Percentiles rank a stretch among this genome's conserved stretches.
Conservation (phyloP, 2,888 invertebrate genomes). For the Tachina grossa region DNA sequence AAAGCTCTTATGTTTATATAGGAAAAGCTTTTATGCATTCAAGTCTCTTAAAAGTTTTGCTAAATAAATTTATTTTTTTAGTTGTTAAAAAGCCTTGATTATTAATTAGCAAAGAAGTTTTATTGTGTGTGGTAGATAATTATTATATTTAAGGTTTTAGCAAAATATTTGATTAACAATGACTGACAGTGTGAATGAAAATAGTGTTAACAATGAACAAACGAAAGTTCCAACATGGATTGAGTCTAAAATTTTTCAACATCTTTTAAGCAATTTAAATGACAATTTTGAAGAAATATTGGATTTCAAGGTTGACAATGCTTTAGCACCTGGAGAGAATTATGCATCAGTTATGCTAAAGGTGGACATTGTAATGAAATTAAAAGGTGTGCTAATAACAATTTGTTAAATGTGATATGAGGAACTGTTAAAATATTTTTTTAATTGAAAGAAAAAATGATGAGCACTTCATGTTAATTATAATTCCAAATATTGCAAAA, state of each 20-base stretch:
- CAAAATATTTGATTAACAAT: conserved; percentile 3
- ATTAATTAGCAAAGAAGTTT: background rate
- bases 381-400: conserved; percentile 74
- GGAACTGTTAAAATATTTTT: no score
- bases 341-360: conserved; percentile 77
- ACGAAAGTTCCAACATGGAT: conserved; percentile 75
- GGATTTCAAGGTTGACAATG: conserved; percentile 73
- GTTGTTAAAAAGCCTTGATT: no score
- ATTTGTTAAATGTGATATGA: background rate
- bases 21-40: background rate
- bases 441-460: no score
- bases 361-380: conserved; percentile 73
- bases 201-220: background rate
- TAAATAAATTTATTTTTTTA: background rate
- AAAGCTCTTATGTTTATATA: no score
- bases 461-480: no score
- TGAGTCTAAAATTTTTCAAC: conserved; percentile 73
- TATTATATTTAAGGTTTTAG: background rate
- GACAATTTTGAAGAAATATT: conserved; percentile 72
- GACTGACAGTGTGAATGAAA: conserved; percentile 15
- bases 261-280: conserved; percentile 70
- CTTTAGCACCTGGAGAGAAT: conserved; percentile 78
- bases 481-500: no score
- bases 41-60: background rate
- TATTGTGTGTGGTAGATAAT: background rate